Evolutionary conservation across 2,888 invertebrate genomes (phyloP).

Genomic region (Eucera pruinosa): DNA sequence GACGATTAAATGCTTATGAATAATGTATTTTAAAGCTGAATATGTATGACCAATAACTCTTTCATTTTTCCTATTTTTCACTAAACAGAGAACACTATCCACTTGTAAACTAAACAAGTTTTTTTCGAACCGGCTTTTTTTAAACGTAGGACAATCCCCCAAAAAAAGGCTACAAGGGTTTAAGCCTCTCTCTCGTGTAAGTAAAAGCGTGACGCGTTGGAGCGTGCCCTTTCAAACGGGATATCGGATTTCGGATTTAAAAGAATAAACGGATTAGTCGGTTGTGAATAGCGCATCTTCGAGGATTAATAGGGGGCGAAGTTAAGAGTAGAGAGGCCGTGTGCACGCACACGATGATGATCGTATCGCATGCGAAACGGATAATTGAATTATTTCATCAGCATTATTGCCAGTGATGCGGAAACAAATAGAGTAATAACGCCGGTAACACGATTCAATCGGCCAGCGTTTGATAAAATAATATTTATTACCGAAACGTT

Average conservation of each 20-base stretch:
- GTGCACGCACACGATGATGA: slow-evolving; percentile 1
- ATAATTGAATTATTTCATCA: slow-evolving; percentile 58
- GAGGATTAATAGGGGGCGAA: slow-evolving; percentile 44
- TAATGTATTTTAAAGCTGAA: too few relatives aligned
- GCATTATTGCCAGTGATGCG: slow-evolving; percentile 48
- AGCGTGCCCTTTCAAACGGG: slow-evolving; percentile 30
- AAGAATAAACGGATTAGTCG: slow-evolving; percentile 51
- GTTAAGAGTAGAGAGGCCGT: slow-evolving; percentile 11
- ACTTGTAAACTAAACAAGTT: not conserved
- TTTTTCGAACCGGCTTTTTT: not conserved
- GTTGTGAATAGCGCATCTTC: slow-evolving; percentile 54
- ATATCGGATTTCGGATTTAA: slow-evolving; percentile 54
- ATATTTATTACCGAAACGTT: slow-evolving; percentile 28
- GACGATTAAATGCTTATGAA: too few relatives aligned
- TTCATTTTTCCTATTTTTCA: too few relatives aligned
- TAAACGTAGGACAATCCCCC: not conserved
- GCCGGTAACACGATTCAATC: slow-evolving; percentile 36
- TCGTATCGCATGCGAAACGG: slow-evolving; percentile 40
- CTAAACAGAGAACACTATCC: too few relatives aligned
- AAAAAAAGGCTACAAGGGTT: not conserved
- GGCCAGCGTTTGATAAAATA: slow-evolving; percentile 31
- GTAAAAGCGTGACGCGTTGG: slow-evolving; percentile 29
- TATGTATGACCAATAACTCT: too few relatives aligned
- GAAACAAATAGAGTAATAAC: slow-evolving; percentile 56
- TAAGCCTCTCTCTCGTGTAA: slow-evolving; percentile 30